A percentile compares a stretch with the other conserved stretches of the same genome.
These are phyloP conservation scores for Myotis findleyi DNA, from an alignment of 2,797 vertebrate genomes.

Conservation along the genomic window DNA sequence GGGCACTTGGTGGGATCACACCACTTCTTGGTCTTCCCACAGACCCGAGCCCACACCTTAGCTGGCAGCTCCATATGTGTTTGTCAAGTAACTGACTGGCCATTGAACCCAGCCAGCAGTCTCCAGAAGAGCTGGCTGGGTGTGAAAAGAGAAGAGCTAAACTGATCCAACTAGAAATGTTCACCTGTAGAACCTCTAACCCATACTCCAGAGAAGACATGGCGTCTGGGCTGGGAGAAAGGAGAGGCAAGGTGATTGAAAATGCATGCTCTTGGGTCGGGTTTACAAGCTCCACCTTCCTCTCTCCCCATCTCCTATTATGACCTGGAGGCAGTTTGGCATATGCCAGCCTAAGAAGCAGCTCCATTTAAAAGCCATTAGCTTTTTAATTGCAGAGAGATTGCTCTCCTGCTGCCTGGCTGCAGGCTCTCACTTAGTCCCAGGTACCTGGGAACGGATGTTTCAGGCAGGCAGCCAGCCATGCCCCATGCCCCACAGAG, in stretches of 20 bases:
- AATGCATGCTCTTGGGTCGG: slow-evolving; percentile 26
- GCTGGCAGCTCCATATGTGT: not conserved
- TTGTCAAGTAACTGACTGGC: not conserved
- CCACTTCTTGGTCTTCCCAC: not conserved
- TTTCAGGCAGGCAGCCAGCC: not conserved
- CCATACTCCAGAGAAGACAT: not conserved
- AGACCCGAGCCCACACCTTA: not conserved
- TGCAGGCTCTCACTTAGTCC: slow-evolving; percentile 40
- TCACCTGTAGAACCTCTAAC: too few species aligned
- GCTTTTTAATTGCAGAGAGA: slow-evolving; percentile 59
- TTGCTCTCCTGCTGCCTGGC: slow-evolving; percentile 67
- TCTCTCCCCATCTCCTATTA: slow-evolving; percentile 4
- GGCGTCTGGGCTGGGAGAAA: not conserved
- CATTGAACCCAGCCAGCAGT: not conserved
- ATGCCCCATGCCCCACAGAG: not conserved
- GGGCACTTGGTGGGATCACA: not conserved
- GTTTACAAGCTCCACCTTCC: slow-evolving; percentile 45
- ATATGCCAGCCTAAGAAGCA: slow-evolving; percentile 60
- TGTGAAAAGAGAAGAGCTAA: not conserved
- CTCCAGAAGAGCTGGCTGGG: not conserved
- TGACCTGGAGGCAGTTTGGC: slow-evolving; percentile 68
- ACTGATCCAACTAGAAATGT: not conserved
- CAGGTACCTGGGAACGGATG: not conserved
- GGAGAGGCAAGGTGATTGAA: not conserved
- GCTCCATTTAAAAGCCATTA: slow-evolving; percentile 74